These are phyloP conservation scores for Doryteuthis pealeii DNA, from an alignment of 1,140 invertebrate species.

Conservation along the genomic window DNA sequence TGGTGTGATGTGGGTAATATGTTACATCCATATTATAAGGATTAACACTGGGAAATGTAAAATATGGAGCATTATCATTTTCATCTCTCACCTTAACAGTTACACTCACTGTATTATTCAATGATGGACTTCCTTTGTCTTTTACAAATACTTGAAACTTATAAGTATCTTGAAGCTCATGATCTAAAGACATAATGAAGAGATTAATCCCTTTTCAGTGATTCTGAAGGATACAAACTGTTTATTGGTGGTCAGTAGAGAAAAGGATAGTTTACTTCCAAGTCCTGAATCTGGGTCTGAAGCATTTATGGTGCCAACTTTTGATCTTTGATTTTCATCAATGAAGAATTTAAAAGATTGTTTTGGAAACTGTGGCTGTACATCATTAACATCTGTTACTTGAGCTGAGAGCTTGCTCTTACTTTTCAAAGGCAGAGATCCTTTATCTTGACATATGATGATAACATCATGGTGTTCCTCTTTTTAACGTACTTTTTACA, in stretches of 20 bases:
- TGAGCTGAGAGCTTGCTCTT: slow-evolving; percentile 29
- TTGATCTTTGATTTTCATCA: slow-evolving; percentile 85
- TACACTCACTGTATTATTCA: background rate
- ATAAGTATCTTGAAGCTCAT: background rate
- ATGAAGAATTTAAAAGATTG: slow-evolving; percentile 66
- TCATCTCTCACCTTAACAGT: no score
- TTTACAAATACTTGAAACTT: background rate
- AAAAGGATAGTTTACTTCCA: slow-evolving; percentile 66
- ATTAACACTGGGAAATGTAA: no score
- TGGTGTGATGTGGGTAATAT: no score
- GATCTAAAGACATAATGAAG: background rate
- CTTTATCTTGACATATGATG: slow-evolving; percentile 37
- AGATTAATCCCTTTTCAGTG: background rate
- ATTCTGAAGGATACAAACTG: background rate
- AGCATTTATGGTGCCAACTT: slow-evolving; percentile 78
- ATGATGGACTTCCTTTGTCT: slow-evolving; percentile 4
- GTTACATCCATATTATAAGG: no score
- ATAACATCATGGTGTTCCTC: slow-evolving; percentile 34
- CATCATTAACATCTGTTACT: slow-evolving; percentile 51
- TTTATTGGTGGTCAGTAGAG: slow-evolving; percentile 62
- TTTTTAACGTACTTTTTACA: slow-evolving; percentile 34
- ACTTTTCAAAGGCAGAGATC: slow-evolving; percentile 28
- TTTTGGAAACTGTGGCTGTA: slow-evolving; percentile 58
- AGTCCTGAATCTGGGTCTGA: slow-evolving; percentile 49
- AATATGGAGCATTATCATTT: no score